A percentile compares a stretch with the other conserved stretches of the same genome.
These are phyloP conservation scores for Exaiptasia diaphana DNA, from an alignment of 64 coral and sea anemone genomes.

Conservation along the genomic window DNA sequence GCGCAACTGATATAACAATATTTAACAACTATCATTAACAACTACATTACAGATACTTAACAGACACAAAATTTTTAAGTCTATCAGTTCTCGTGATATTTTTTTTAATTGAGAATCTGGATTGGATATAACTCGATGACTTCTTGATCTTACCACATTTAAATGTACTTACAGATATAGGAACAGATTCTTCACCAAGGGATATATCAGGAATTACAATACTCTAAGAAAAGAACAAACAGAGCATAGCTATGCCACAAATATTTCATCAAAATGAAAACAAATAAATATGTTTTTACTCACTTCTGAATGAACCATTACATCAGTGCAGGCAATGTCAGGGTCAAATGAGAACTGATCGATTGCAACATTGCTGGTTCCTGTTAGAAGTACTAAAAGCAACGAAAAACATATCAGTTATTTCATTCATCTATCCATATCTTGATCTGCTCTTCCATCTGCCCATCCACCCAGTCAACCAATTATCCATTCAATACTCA, in stretches of 20 bases:
- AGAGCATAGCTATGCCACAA: background rate
- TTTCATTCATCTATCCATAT: no score
- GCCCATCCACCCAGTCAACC: no score
- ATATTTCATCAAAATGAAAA: background rate
- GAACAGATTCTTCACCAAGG: conserved; percentile 47
- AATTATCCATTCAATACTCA: no score
- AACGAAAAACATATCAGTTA: background rate
- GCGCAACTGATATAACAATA: no score
- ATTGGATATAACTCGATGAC: no score
- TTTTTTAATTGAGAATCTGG: no score
- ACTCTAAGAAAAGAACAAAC: conserved; percentile 11
- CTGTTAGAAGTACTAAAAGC: conserved; percentile 57
- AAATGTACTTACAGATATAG: conserved; percentile 62
- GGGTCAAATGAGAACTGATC: conserved; percentile 85
- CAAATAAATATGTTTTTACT: conserved; percentile 1
- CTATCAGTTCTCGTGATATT: no score
- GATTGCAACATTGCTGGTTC: conserved; percentile 52
- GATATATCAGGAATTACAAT: conserved; percentile 69
- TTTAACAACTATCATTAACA: no score
- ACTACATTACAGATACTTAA: no score
- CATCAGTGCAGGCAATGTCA: conserved; percentile 64
- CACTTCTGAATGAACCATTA: conserved; percentile 26
- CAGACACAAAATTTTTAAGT: no score
- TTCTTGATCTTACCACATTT: no score
- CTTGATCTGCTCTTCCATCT: no score